Evolutionary conservation across 2,797 vertebrate genomes (phyloP), one percentile per base, ranked within the genome.

Genomic region (Danio jaintianensis): DNA sequence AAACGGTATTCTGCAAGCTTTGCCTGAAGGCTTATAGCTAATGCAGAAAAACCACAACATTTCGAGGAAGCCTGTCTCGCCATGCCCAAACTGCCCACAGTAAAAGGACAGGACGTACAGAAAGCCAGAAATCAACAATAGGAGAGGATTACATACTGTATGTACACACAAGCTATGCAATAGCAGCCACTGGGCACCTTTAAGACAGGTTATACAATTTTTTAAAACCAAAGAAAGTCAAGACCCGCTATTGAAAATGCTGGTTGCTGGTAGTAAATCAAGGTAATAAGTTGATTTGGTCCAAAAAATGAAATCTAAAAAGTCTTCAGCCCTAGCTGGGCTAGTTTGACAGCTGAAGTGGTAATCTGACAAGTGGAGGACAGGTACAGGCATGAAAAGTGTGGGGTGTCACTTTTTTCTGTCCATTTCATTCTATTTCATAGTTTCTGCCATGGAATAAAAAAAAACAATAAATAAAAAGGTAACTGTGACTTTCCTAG

Each of bases 11-110:
- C 79, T 69, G 47, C 22, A 13, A 59, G 72, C 56, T 62, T 75
- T 52, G 70, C 75, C 81, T 66, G 66, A 68, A 43, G 82, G 83
- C 84, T 86, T 87, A 85, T 70, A 53, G 40, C 78, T 89, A 85
- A 84, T 86, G 78, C 78, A 45, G 29, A 43, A 38, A 47, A 80
- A 84, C 79, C 79, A 1, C 82, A 83, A 76, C 29, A 42, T 76
- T 73, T 80, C 40, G 70, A 80, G 81, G 71, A 52, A 43, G 48
- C 62, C 72, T 76, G 45, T 15, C 58, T 80, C 71, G 72, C 75
- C 75, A 61, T 67, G 69, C 55, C 61, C 12, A 69, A 42, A 72
- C 69, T 82, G 68, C 61, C 70, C 56, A 59, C 72, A 64, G 75
- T 45, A 68, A 78, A 83, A 64, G 48, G 64, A 79, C 67, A 71